Percentiles rank a stretch among this genome's conserved stretches.
Conservation (phyloP, 2,113 vertebrate species). For the Pionites leucogaster region DNA sequence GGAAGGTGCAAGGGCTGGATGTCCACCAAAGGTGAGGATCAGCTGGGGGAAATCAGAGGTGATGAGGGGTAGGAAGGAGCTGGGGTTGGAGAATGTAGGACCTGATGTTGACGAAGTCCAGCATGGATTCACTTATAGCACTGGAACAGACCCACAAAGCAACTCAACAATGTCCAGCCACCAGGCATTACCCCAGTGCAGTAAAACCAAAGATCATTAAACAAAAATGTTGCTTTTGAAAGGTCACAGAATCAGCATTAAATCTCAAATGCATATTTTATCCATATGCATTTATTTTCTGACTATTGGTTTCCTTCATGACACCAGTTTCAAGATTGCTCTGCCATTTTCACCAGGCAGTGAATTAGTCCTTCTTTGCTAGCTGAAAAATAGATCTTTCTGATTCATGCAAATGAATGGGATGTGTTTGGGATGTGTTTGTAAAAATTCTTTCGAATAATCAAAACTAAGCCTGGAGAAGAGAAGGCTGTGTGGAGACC, state of each 20-base stretch:
- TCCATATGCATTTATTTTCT: background rate
- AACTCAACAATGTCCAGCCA: background rate
- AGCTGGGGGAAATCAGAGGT: background rate
- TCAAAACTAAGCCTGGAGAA: background rate
- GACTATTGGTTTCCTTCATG: background rate
- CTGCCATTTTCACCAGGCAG: background rate
- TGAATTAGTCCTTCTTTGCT: background rate
- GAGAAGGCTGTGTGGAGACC: too few species aligned
- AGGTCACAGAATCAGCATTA: background rate
- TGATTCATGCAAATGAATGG: background rate
- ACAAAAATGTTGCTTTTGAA: background rate
- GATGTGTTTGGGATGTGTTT: background rate
- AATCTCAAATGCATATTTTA: background rate
- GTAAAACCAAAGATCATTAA: background rate
- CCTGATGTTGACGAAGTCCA: background rate
- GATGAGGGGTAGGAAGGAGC: background rate
- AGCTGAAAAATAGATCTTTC: background rate
- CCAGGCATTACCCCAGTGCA: background rate
- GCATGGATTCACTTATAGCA: rapidly evolving
- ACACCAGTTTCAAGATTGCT: background rate
- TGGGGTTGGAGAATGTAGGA: background rate
- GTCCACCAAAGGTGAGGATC: background rate
- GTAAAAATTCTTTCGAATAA: background rate
- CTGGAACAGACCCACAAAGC: background rate
- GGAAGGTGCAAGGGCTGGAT: background rate